Evolutionary conservation across 37 sponge, comb jelly and placozoan species (phyloP), one percentile per base, ranked within the genome.

Genomic region (Aplysina aerophoba): DNA sequence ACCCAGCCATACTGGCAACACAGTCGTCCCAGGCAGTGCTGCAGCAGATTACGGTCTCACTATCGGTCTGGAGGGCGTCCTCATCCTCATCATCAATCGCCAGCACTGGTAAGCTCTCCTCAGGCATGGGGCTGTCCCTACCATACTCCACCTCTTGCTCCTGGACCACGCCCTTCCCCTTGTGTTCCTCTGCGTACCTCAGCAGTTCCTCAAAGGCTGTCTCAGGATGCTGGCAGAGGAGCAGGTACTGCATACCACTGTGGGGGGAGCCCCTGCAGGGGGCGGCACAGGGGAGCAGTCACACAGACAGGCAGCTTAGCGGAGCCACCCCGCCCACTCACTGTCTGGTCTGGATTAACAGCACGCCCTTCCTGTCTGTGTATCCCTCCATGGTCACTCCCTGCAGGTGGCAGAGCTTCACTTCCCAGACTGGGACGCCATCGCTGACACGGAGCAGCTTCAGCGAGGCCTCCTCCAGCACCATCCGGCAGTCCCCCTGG

Each of bases 121-220:
- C 50, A 3, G 8, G 6, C 50, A 44, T 8, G 50, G 50, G 3
- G 50, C 50, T 44, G 50, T 44, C 50, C 50, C 50, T 44, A 3
- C 3, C 50, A 44, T 8, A 11, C 6, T 44, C 50, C 8, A 27
- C 14, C 15, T n/a, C 50, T 12, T 75, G 78, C 25, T 75, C 78
- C 21, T 75, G 78, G 44, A 75, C n/a, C 24, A 75, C 1, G 25
- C 33, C 78, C 12, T 75, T 31, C 3, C 78, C 78, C 40, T 50
- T 50, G 78, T 75, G 37, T 21, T 75, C 37, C 78, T 75, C 78
- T 53, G 78, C 54, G 22, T 75, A 40, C 33, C 54, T 40, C 78
- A 75, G 78, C 38, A 75, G 15, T 36, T 37, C 50, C 3, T 53
- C 40, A 36, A 75, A 75, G 6, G 41, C 54, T 40, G 2, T 40